Percentiles rank a stretch among this genome's conserved stretches.
Evolutionary conservation across 1,140 invertebrate species (phyloP).

Genomic region (Cyphomyrmex costatus): DNA sequence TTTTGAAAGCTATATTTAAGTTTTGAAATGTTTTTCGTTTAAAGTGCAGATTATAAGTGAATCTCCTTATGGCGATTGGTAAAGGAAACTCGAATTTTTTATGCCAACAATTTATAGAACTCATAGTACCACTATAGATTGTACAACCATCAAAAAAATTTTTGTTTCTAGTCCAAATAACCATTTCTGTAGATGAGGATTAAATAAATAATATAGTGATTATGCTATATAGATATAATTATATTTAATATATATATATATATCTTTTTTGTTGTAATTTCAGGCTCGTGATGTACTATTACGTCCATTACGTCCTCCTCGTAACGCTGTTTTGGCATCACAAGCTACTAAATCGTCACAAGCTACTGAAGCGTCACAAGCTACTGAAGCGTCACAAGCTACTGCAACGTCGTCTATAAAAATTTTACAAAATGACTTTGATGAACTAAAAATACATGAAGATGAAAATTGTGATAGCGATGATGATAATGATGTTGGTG

Average conservation of each 20-base stretch:
- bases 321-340: too few species aligned
- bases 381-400: neutral
- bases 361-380: neutral
- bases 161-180: too few species aligned
- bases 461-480: neutral
- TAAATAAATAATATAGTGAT: neutral
- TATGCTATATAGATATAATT: neutral
- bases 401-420: neutral
- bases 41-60: too few species aligned
- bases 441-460: neutral
- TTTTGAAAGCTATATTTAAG: too few species aligned
- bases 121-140: too few species aligned
- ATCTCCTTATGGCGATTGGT: too few species aligned
- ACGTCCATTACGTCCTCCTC: constrained; percentile 35
- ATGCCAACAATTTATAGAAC: too few species aligned
- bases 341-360: too few species aligned
- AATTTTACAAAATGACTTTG: neutral
- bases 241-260: too few species aligned
- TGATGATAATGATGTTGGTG: neutral
- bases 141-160: too few species aligned
- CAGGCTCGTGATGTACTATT: neutral
- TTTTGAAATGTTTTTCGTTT: too few species aligned
- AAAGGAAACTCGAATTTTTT: too few species aligned
- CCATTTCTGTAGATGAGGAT: neutral
- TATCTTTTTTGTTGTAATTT: neutral